These are phyloP conservation scores for Rousettus madagascariensis DNA, from an alignment of 2,797 vertebrate genomes.

Conservation along the genomic window DNA sequence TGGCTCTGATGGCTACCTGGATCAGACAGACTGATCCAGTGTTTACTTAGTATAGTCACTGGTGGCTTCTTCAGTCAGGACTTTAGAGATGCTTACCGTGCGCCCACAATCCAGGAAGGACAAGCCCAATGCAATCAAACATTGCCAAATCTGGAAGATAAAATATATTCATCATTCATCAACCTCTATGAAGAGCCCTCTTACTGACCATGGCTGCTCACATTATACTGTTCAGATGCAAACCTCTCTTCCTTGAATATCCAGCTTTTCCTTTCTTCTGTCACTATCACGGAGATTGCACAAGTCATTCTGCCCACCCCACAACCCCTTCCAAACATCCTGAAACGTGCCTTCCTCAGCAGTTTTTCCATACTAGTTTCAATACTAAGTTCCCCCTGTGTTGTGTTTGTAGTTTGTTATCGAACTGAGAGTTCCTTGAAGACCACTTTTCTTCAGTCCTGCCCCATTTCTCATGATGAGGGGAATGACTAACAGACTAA, in stretches of 20 bases:
- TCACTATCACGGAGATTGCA: too few relatives aligned
- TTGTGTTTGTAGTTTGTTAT: background rate
- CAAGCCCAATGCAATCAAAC: slow-evolving; percentile 91
- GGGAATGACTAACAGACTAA: background rate
- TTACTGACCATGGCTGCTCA: background rate
- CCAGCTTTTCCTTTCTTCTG: background rate
- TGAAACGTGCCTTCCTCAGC: background rate
- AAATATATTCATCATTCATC: slow-evolving; percentile 40
- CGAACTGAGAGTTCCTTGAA: background rate
- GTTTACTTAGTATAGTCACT: slow-evolving; percentile 81
- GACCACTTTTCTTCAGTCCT: background rate
- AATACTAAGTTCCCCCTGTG: background rate
- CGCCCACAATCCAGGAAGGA: slow-evolving; percentile 90
- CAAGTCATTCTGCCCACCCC: background rate
- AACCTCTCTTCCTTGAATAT: background rate
- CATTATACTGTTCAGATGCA: background rate
- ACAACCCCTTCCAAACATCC: background rate
- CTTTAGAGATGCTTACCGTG: slow-evolving; percentile 90
- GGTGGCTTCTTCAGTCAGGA: slow-evolving; percentile 82
- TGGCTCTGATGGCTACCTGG: slow-evolving; percentile 83
- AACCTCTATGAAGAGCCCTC: background rate
- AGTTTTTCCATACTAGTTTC: background rate
- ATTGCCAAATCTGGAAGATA: slow-evolving; percentile 90
- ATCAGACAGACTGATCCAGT: slow-evolving; percentile 60
- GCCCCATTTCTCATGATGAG: background rate